These are phyloP conservation scores for Tethea ocularis DNA, from an alignment of 2,888 invertebrate species.

Conservation along the genomic window DNA sequence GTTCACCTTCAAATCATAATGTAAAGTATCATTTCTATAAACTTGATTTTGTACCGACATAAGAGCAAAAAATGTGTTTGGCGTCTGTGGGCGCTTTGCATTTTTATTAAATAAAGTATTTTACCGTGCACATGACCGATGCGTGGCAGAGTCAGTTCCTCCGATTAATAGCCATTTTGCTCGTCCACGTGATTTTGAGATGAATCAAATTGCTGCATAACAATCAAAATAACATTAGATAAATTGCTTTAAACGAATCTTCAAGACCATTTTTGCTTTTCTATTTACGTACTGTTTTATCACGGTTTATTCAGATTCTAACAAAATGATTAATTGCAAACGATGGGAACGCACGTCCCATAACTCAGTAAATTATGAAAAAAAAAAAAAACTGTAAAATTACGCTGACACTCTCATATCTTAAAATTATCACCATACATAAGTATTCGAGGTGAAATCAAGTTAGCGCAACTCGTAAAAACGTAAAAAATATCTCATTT, in stretches of 20 bases:
- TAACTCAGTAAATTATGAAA: no score
- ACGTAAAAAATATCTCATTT: no score
- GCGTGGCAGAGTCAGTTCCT: conserved; percentile 18
- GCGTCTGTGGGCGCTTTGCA: neutral
- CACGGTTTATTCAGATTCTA: no score
- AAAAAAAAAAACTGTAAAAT: no score
- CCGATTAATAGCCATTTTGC: conserved; percentile 28
- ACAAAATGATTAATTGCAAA: no score
- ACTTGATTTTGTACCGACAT: neutral
- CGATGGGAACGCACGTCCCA: no score
- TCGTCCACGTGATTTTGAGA: conserved; percentile 29
- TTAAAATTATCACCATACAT: no score
- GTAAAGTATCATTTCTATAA: neutral
- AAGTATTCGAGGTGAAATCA: no score
- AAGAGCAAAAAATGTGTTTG: neutral
- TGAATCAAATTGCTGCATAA: conserved; percentile 34
- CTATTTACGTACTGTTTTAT: no score
- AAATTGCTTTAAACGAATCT: conserved; percentile 16
- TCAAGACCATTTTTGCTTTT: conserved; percentile 17
- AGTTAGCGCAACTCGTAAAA: no score
- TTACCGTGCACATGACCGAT: conserved; percentile 10
- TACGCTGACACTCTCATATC: no score
- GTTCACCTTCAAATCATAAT: neutral
- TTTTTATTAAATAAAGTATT: neutral
- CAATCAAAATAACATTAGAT: conserved; percentile 21